These are phyloP conservation scores for Odocoileus virginianus DNA, from an alignment of 2,113 vertebrate species.

Conservation along the genomic window DNA sequence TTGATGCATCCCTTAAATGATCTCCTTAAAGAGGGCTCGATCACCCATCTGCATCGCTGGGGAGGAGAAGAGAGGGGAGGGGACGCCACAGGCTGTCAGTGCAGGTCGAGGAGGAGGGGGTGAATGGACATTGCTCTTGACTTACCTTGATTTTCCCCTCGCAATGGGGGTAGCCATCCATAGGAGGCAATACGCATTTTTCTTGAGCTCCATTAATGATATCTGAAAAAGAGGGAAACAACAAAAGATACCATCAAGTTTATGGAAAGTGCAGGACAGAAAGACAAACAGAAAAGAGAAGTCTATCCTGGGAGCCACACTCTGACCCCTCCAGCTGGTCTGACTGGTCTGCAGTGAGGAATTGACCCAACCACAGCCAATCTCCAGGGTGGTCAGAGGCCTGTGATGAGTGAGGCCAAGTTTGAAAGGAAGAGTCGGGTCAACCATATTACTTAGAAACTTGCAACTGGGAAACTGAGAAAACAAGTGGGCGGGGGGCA, in stretches of 20 bases:
- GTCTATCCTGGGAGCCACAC: background rate
- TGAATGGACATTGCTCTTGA: background rate
- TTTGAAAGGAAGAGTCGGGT: background rate
- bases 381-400: background rate
- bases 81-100: too few species aligned
- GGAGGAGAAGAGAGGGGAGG: background rate
- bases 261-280: background rate
- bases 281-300: background rate
- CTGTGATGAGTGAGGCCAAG: background rate
- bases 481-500: background rate
- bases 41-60: background rate
- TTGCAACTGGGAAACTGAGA: background rate
- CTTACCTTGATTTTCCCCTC: slow-evolving; percentile 96
- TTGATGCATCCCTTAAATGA: background rate
- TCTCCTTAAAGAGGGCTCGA: background rate
- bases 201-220: slow-evolving; percentile 98
- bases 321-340: background rate
- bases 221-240: slow-evolving; percentile 82
- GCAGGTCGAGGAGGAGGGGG: background rate
- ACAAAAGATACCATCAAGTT: slow-evolving; percentile 28
- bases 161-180: slow-evolving; percentile 99
- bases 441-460: background rate
- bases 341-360: background rate
- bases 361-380: background rate
- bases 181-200: slow-evolving; percentile 95